A percentile compares a stretch with the other conserved stretches of the same genome.
phyloP scores from a whole-genome alignment of 92 coral and sea anemone species.

The Parazoanthus darwini region DNA sequence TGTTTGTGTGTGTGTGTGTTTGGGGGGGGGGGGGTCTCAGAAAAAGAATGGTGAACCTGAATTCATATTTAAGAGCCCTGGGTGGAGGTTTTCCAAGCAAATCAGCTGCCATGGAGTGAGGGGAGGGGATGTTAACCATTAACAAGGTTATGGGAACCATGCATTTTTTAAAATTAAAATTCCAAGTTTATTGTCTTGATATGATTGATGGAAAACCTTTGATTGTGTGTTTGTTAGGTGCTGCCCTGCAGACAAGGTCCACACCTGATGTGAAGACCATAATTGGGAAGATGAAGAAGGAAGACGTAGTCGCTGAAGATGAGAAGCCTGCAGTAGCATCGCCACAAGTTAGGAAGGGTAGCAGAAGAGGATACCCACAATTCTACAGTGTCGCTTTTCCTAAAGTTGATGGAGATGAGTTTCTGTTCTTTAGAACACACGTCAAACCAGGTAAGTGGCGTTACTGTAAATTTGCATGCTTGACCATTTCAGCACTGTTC shows the following conservation, averaged over 20 bases:
- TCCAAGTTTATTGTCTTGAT: too few relatives aligned
- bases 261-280: conserved; percentile 62
- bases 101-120: neutral
- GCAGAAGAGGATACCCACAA: conserved; percentile 16
- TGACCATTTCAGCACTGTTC: neutral
- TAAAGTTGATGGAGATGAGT: conserved; percentile 69
- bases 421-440: conserved; percentile 84
- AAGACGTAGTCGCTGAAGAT: conserved; percentile 53
- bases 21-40: too few relatives aligned
- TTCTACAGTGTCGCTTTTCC: conserved; percentile 79
- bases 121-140: too few relatives aligned
- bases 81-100: too few relatives aligned
- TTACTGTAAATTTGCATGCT: neutral
- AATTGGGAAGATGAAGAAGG: conserved; percentile 75
- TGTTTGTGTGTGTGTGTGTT: too few relatives aligned
- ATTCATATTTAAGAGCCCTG: too few relatives aligned
- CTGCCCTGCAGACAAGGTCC: conserved; percentile 56
- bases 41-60: too few relatives aligned
- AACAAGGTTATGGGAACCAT: too few relatives aligned
- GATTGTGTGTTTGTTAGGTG: conserved; percentile 37
- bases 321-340: conserved; percentile 49
- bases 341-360: conserved; percentile 1
- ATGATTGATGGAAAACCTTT: neutral
- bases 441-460: conserved; percentile 83
- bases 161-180: too few relatives aligned